Percentiles rank a stretch among this genome's conserved stretches.
Evolutionary conservation across 2,888 invertebrate genomes (phyloP).

Genomic region (Omphaloscelis lunosa): DNA sequence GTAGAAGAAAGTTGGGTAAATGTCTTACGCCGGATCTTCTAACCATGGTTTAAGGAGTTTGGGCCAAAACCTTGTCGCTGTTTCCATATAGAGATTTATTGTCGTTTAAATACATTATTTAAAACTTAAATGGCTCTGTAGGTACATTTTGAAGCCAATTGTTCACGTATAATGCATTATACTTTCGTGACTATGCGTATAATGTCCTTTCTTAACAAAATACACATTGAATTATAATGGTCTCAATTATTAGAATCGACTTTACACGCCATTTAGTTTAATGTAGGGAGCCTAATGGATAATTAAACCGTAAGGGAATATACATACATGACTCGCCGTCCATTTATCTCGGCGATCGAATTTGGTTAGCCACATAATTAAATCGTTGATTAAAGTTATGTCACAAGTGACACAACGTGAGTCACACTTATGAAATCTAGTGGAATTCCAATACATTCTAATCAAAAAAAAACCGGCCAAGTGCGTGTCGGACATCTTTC

Average conservation of each 20-base stretch:
- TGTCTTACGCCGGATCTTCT: background rate
- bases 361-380: slow-evolving; percentile 26
- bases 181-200: no score
- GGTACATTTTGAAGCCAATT: background rate
- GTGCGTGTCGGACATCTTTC: no score
- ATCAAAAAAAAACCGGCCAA: background rate
- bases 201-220: background rate
- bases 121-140: background rate
- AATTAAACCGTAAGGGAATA: slow-evolving; percentile 25
- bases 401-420: slow-evolving; percentile 26
- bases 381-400: slow-evolving; percentile 37
- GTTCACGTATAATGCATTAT: background rate
- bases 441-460: slow-evolving; percentile 32
- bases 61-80: background rate
- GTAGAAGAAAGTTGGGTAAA: background rate
- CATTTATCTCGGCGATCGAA: slow-evolving; percentile 23
- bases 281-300: slow-evolving; percentile 33
- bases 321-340: background rate
- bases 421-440: slow-evolving; percentile 26
- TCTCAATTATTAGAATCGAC: slow-evolving; percentile 40
- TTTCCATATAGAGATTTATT: background rate
- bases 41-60: background rate
- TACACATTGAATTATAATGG: slow-evolving; percentile 21
- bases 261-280: slow-evolving; percentile 31
- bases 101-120: background rate